Evolutionary conservation across 2,888 invertebrate species (phyloP), one percentile per base, ranked within the genome.

Genomic region (Labia minor): DNA sequence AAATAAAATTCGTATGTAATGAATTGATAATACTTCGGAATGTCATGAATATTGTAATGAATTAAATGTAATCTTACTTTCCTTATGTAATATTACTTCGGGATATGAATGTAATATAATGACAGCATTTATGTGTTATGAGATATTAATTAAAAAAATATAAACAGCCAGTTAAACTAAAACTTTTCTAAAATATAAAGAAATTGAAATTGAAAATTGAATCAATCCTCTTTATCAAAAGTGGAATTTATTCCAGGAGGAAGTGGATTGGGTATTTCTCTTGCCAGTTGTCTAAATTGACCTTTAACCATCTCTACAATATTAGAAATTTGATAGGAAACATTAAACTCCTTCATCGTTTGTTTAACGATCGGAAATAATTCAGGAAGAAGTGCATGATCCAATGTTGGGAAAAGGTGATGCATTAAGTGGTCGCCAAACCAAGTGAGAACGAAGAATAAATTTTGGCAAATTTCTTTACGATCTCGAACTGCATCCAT

Each of bases 341-440:
- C 74, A 11, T 82, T 82, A 72, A 86, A 89, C 72, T 89, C 85
- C 37, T 82, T 76, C 71, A 86, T 85, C 21, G 86, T 86, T 70
- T 86, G 79, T 6, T 83, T 71, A 11, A 87, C 80, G 0, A 82
- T 81, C 0, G 87, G 85, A 74, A 86, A 83, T 1, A 91, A 78
- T 65, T 85, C 81, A 8, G 83, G 82, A 14, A 92, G 76, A 67
- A 86, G 82, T 0, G 84, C 85, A 73, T 92, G 91, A 75, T 92
- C 92, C 33, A 92, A 73, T 0, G 90, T 88, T 0, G 92, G 92
- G 72, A 92, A 87, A 19, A 92, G 78, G 76, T 92, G 92, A 75
- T 92, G 92, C 1, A 92, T 78, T 0, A 82, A 81, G 74, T 92
- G 92, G 68, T 88, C 86, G 0, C 92, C 92, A 72, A 90, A 92